Evolutionary conservation across 1,140 invertebrate genomes (phyloP), one percentile per base, ranked within the genome.

Genomic region (Sinonovacula constricta): DNA sequence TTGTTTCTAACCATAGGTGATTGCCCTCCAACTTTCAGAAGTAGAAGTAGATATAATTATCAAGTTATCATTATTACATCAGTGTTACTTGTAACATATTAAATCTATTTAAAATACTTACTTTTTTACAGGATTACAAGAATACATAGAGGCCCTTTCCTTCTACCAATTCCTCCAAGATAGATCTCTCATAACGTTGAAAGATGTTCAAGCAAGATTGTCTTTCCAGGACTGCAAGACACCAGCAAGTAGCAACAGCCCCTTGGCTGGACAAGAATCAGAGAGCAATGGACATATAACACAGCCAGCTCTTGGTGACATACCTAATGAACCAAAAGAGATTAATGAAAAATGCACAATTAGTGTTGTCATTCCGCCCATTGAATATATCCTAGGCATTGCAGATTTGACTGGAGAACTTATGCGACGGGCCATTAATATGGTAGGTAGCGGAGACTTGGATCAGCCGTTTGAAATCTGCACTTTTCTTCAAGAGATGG

Each of bases 391-490:
- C 81, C 89, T 97, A n/a, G 97, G 96, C 0, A 90, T 98, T 51
- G 94, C 95, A 7, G 97, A 98, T 91, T 91, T 97, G 12, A 97
- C 96, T 3, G 97, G 96, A 0, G 96, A 98, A 89, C 87, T 97
- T 28, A 97, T 98, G 96, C 92, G 96, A 70, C 94, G 94, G 81
- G 96, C 96, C 71, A 96, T 98, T 5, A 97, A 95, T 84, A 95
- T 94, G 83, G 93, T 97, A 34, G 94, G 95, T 0, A 92, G 92
- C 75, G 96, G 95, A 0, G 94, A 97, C 82, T 93, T 95, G n/a
- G 92, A 94, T 24, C 93, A 93, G 62, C 96, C 96, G 84, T 94
- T 94, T 86, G 90, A 94, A 66, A 93, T 94, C 3, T 95, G 95
- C 86, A 92, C 93, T 63, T 94, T 95, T 82, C 92, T 97, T 3